Percentiles rank a stretch among this genome's conserved stretches.
Evolutionary conservation across 1,140 invertebrate species (phyloP).

Genomic region (Pissodes strobi): DNA sequence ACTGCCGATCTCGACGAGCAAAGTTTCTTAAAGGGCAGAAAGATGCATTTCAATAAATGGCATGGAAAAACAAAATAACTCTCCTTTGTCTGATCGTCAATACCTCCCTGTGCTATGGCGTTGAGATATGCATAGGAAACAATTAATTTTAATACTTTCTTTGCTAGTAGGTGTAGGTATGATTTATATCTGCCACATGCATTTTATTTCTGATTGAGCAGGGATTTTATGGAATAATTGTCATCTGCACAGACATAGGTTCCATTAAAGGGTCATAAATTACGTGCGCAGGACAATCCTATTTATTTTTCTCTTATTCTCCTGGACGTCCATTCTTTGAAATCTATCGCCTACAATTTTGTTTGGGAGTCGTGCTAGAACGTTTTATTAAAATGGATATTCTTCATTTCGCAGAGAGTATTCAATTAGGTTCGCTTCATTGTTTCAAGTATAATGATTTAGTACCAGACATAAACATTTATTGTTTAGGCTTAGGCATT

Average conservation of each 20-base stretch:
- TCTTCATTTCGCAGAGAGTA: background rate
- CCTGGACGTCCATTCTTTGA: slow-evolving; percentile 14
- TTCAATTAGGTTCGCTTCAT: background rate
- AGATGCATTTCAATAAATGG: too few relatives aligned
- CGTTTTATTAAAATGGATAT: background rate
- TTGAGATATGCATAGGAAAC: slow-evolving; percentile 37
- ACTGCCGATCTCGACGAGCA: too few relatives aligned
- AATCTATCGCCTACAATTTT: background rate
- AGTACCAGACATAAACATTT: background rate
- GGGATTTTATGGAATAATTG: slow-evolving; percentile 39
- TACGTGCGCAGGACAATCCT: slow-evolving; percentile 25
- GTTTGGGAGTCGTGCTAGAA: too few relatives aligned
- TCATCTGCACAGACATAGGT: slow-evolving; percentile 33
- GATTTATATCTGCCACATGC: slow-evolving; percentile 39
- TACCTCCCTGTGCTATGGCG: slow-evolving; percentile 13
- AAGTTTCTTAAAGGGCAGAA: too few relatives aligned
- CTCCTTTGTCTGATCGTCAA: too few relatives aligned
- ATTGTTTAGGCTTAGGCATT: too few relatives aligned
- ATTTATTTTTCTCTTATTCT: slow-evolving; percentile 30
- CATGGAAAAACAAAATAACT: too few relatives aligned
- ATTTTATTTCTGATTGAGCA: slow-evolving; percentile 39
- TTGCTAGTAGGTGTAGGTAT: slow-evolving; percentile 40
- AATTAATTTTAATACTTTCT: slow-evolving; percentile 40
- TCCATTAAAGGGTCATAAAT: slow-evolving; percentile 37
- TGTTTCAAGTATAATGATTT: background rate